Conservation (phyloP, 92 coral and sea anemone species). For the Phenganax marumi region DNA sequence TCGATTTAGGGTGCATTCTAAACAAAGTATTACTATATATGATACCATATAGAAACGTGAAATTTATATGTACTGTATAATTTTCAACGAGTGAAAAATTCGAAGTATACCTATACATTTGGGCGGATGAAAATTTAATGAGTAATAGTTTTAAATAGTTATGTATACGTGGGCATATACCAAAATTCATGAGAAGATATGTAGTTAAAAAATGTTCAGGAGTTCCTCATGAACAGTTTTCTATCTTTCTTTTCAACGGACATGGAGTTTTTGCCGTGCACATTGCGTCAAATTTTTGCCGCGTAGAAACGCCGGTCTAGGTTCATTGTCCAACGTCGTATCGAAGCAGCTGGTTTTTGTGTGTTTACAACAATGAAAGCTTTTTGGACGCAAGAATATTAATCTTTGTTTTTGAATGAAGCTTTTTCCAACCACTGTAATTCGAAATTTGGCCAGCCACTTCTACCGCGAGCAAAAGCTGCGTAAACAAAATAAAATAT, state of each 20-base stretch:
- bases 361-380: conserved; percentile 6
- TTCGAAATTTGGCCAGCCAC: neutral
- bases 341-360: conserved; percentile 18
- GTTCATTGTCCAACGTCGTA: neutral
- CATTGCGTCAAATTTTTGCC: neutral
- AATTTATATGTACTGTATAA: conserved; percentile 3
- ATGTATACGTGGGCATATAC: neutral
- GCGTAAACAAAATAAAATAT: no score
- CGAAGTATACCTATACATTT: conserved; percentile 42
- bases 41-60: no score
- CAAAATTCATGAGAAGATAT: conserved; percentile 3
- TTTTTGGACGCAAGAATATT: neutral
- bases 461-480: no score
- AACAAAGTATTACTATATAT: no score
- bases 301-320: neutral
- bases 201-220: neutral
- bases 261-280: neutral
- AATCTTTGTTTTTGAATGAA: neutral
- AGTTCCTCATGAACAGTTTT: neutral
- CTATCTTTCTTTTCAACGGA: neutral
- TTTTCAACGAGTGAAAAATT: conserved; percentile 8
- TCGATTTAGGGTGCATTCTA: no score
- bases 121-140: conserved; percentile 40
- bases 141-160: conserved; percentile 27
- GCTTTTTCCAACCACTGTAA: neutral